Evolutionary conservation across 2,797 vertebrate genomes (phyloP), one percentile per base, ranked within the genome.

Genomic region (Salarias fasciatus): DNA sequence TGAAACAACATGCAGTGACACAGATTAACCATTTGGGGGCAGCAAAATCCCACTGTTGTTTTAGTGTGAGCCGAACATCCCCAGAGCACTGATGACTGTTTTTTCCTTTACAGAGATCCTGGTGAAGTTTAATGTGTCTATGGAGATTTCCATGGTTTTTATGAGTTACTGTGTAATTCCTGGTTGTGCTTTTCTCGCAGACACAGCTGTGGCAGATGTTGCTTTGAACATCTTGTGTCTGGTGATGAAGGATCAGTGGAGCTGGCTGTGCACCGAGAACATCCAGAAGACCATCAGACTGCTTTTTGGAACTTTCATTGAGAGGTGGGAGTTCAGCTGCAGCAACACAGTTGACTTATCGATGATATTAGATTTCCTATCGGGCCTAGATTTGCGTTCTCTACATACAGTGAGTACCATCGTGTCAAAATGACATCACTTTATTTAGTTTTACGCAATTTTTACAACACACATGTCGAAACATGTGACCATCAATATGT

Each of bases 191-290:
- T 72, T 86, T 76, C 1, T 42, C 48, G 62, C 89, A 6, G 96
- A 97, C 75, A 97, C 94, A 10, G 91, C 91, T 63, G 84, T 97
- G 80, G 95, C 96, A 40, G 95, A 96, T 55, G 86, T 95, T 42
- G 94, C 93, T 30, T 71, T 98, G 75, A 95, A 96, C 4, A 93
- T 98, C 61, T 79, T 96, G 46, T 93, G 93, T 48, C 81, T 98
- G 81, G 80, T 97, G 79, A 93, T 98, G 89, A 92, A 94, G 85
- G 94, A 97, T 70, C 95, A 96, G 72, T 97, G 96, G 96, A 93
- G 88, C 62, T 98, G 96, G 96, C 76, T 98, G 1, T 96, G 95
- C 84, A 96, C 95, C 0, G 94, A 97, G 80, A 95, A 94, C 69
- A 86, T 96, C 61, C 95, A 97, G 86, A 96, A 95, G 79, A 86